Evolutionary conservation across 37 sponge, comb jelly and placozoan species (phyloP).

Genomic region (Diacarnus erythraeanus): DNA sequence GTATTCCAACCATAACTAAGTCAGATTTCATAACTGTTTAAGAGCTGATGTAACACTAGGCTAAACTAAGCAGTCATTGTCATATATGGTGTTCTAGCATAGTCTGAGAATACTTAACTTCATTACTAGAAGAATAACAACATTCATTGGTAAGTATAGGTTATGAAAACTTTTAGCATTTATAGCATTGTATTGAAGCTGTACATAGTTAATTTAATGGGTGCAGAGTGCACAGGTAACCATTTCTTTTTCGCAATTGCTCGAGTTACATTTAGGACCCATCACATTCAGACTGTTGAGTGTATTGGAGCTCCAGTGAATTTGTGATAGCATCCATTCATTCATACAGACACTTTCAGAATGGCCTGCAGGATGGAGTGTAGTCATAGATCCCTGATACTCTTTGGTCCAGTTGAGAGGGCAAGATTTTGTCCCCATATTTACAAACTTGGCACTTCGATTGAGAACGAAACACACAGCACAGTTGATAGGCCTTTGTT

Average conservation of each 20-base stretch:
- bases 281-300: neutral
- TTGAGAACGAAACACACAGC: neutral
- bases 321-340: neutral
- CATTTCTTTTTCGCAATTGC: neutral
- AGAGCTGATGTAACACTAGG: too few relatives aligned
- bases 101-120: too few relatives aligned
- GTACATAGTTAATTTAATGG: neutral
- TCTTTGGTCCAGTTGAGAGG: slow-evolving; percentile 10
- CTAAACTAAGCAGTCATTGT: neutral
- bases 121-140: too few relatives aligned
- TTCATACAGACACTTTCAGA: neutral
- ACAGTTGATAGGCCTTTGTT: neutral
- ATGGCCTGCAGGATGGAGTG: neutral
- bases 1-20: neutral
- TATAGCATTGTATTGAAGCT: too few relatives aligned
- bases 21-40: neutral
- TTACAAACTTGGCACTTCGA: neutral
- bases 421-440: neutral
- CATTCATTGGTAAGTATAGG: too few relatives aligned
- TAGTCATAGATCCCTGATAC: slow-evolving; percentile 1
- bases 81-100: neutral
- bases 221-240: slow-evolving; percentile 6
- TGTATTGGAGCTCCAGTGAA: neutral
- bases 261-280: neutral
- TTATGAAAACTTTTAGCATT: too few relatives aligned